These are phyloP conservation scores for Callospermophilus lateralis DNA, from an alignment of 2,113 vertebrate species.

Conservation along the genomic window DNA sequence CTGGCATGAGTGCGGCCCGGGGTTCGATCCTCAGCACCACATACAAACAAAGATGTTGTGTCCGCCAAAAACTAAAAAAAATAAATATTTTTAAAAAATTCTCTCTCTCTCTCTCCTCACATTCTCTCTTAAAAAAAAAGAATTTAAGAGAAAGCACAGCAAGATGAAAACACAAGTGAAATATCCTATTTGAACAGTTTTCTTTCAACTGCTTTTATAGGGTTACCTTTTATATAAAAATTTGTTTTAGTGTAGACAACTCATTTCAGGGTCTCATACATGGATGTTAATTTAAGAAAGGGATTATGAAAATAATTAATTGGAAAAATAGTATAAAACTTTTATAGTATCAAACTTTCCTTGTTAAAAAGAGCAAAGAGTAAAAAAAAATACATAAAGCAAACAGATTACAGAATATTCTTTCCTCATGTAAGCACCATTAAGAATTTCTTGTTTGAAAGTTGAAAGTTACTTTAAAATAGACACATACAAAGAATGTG, in stretches of 20 bases:
- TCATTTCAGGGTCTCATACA: background rate
- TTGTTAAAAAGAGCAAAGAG: background rate
- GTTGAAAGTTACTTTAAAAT: background rate
- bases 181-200: slow-evolving; percentile 32
- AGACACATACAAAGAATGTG: background rate
- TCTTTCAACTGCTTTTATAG: slow-evolving; percentile 14
- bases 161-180: background rate
- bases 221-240: background rate
- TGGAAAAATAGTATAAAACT: background rate
- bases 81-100: too few relatives aligned
- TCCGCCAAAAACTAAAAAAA: too few relatives aligned
- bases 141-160: background rate
- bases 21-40: too few relatives aligned
- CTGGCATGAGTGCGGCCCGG: too few relatives aligned
- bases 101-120: too few relatives aligned
- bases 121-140: background rate
- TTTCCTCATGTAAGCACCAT: background rate
- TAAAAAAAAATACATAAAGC: background rate
- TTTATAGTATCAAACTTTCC: slow-evolving; percentile 5
- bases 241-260: background rate
- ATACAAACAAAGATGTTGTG: too few relatives aligned
- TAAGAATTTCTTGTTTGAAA: slow-evolving; percentile 15
- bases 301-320: background rate
- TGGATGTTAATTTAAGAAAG: slow-evolving; percentile 27
- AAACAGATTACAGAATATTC: background rate